Percentiles rank a stretch among this genome's conserved stretches.
Conservation (phyloP, 2,888 invertebrate species). For the Neuroscelio doddi region DNA sequence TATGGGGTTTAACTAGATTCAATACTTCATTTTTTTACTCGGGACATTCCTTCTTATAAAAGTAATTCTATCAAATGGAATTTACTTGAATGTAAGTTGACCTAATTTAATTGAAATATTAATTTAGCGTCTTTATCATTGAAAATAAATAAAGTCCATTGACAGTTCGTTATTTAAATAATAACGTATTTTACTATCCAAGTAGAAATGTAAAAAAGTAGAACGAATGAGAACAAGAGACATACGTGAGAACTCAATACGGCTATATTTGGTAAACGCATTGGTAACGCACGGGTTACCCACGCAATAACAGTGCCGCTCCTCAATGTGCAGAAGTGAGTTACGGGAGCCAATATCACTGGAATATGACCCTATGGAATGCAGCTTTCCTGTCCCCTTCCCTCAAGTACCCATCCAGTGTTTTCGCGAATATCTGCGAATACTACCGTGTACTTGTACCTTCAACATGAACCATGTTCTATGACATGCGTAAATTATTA, state of each 20-base stretch:
- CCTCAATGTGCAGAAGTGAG: constrained; percentile 56
- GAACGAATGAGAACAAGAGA: neutral
- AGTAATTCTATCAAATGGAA: too few relatives aligned
- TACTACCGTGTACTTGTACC: constrained; percentile 24
- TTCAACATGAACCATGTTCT: too few relatives aligned
- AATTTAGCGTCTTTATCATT: too few relatives aligned
- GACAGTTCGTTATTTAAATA: too few relatives aligned
- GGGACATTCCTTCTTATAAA: too few relatives aligned
- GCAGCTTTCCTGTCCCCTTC: constrained; percentile 22
- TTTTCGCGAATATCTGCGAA: constrained; percentile 30
- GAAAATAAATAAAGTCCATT: too few relatives aligned
- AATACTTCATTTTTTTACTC: too few relatives aligned
- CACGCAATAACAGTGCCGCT: constrained; percentile 44
- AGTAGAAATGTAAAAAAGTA: constrained; percentile 8
- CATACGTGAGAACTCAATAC: constrained; percentile 8
- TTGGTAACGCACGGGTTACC: constrained; percentile 31
- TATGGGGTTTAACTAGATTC: too few relatives aligned
- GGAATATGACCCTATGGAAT: constrained; percentile 61
- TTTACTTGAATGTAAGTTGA: too few relatives aligned
- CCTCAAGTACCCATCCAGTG: constrained; percentile 16
- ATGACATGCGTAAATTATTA: too few relatives aligned
- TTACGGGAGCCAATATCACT: constrained; percentile 64
- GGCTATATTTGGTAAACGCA: constrained; percentile 32
- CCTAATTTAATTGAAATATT: too few relatives aligned
- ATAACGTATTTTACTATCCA: too few relatives aligned